Evolutionary conservation across 2,113 vertebrate genomes (phyloP).

Genomic region (Fregetta grallaria): DNA sequence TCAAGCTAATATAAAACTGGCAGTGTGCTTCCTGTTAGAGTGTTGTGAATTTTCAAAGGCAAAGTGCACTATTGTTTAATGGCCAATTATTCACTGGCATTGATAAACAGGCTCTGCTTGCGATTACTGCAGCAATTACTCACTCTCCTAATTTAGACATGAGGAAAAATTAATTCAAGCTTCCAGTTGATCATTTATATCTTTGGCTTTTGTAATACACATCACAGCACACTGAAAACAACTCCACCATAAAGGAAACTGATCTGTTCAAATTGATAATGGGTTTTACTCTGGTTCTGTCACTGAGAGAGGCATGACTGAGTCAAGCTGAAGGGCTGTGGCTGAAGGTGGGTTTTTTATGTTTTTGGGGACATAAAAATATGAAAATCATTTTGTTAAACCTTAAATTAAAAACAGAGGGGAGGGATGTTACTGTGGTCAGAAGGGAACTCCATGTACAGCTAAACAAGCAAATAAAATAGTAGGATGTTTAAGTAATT

Average conservation of each 20-base stretch:
- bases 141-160: conserved; percentile 60
- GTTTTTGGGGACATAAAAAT: background rate
- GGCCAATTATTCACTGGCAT: conserved; percentile 62
- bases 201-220: conserved; percentile 7
- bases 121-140: conserved; percentile 56
- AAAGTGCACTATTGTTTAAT: conserved; percentile 67
- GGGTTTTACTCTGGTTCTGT: background rate
- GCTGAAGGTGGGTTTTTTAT: background rate
- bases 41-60: conserved; percentile 49
- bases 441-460: background rate
- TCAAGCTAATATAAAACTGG: background rate
- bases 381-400: background rate
- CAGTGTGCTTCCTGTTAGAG: conserved; percentile 33
- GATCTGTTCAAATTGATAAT: conserved; percentile 36
- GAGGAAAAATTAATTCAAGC: conserved; percentile 58
- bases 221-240: background rate
- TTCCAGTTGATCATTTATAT: conserved; percentile 64
- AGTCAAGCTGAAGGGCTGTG: background rate
- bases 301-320: background rate
- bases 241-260: conserved; percentile 30
- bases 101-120: conserved; percentile 59
- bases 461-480: background rate
- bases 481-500: background rate
- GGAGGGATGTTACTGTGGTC: background rate
- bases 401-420: background rate